Evolutionary conservation across 2,113 vertebrate genomes (phyloP).

Genomic region (Glaucomys volans): DNA sequence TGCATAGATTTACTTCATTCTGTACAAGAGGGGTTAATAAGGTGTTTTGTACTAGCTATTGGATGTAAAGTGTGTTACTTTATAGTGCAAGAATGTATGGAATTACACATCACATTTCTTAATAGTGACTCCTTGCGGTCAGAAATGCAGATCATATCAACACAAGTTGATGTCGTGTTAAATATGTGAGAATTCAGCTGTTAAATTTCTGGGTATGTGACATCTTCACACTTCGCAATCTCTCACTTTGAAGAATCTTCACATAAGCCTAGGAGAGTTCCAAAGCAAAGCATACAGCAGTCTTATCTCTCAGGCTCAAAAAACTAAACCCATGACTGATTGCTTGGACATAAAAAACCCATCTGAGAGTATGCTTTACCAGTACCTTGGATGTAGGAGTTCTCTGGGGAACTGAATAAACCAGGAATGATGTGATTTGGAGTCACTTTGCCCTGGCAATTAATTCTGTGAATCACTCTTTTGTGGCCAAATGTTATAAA

Average conservation of each 20-base stretch:
- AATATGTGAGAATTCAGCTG: slow-evolving; percentile 81
- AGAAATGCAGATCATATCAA: slow-evolving; percentile 79
- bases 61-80: slow-evolving; percentile 87
- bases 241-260: slow-evolving; percentile 69
- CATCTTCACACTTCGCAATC: slow-evolving; percentile 69
- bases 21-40: slow-evolving; percentile 90
- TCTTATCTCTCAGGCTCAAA: slow-evolving; percentile 61
- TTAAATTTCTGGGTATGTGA: slow-evolving; percentile 81
- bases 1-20: slow-evolving; percentile 92
- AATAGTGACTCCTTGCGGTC: slow-evolving; percentile 81
- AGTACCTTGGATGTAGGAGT: neutral
- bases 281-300: slow-evolving; percentile 51
- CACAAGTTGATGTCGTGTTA: slow-evolving; percentile 80
- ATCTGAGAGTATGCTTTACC: neutral
- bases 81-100: slow-evolving; percentile 88
- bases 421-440: slow-evolving; percentile 44
- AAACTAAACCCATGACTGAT: slow-evolving; percentile 45
- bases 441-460: slow-evolving; percentile 68
- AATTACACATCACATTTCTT: slow-evolving; percentile 84
- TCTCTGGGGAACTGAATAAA: neutral
- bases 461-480: slow-evolving; percentile 69
- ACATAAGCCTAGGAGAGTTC: slow-evolving; percentile 65
- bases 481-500: slow-evolving; percentile 62
- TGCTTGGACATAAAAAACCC: neutral
- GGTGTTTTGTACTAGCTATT: slow-evolving; percentile 90